phyloP scores from a whole-genome alignment of 2,888 invertebrate species.

The Troides aeacus region DNA sequence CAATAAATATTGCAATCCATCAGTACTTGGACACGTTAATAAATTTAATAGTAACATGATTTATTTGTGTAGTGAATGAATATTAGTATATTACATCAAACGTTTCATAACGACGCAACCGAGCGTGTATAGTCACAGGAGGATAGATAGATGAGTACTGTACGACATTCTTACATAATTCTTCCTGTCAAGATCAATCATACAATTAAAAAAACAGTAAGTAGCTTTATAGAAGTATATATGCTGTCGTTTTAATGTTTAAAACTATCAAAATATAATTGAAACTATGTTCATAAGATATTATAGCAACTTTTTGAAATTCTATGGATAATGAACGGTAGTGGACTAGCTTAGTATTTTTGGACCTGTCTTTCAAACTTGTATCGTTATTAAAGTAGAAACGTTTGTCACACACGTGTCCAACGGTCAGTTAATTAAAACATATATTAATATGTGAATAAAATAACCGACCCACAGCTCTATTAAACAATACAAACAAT shows the following conservation, averaged over 20 bases:
- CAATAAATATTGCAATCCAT: constrained; percentile 56
- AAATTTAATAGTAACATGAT: constrained; percentile 50
- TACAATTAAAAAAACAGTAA: not conserved
- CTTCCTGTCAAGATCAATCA: not conserved
- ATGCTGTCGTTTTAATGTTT: too few relatives aligned
- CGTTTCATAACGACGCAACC: constrained; percentile 23
- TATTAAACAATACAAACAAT: constrained; percentile 52
- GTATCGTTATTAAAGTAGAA: too few relatives aligned
- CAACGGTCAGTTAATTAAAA: constrained; percentile 39
- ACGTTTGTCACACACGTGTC: constrained; percentile 13
- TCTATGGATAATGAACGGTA: too few relatives aligned
- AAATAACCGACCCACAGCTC: constrained; percentile 47
- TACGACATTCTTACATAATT: constrained; percentile 9
- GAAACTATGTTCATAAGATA: too few relatives aligned
- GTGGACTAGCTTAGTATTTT: too few relatives aligned
- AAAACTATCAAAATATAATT: too few relatives aligned
- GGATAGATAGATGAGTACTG: constrained; percentile 1
- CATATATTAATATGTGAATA: constrained; percentile 56
- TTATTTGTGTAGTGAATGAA: constrained; percentile 40
- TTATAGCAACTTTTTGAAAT: too few relatives aligned
- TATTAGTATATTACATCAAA: constrained; percentile 28
- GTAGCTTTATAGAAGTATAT: not conserved
- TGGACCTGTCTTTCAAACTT: too few relatives aligned
- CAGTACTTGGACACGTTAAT: constrained; percentile 59
- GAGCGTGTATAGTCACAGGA: constrained; percentile 4